Evolutionary conservation across 2,113 vertebrate species (phyloP), one percentile per base, ranked within the genome.

Genomic region (Sialia sialis): DNA sequence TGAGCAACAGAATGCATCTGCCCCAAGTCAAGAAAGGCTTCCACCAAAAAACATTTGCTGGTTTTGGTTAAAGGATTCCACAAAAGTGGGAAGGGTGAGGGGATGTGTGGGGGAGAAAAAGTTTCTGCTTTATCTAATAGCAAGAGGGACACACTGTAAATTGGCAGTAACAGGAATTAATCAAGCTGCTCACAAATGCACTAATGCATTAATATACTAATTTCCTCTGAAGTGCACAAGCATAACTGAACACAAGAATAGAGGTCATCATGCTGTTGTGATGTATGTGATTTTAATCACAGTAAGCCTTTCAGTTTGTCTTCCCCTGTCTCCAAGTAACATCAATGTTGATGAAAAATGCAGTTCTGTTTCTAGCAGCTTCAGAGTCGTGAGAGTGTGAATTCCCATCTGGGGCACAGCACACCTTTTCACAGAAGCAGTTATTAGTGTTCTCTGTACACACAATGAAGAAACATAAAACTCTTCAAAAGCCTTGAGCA

Each of bases 21-120:
- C n/a, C 46, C 26, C 74, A 62, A 75, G n/a, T 54, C 63, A 89
- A 55, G 2, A 1, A 7, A 3, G 34, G 54, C 70, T 92, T 93
- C 72, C 52, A 74, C 52, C 55, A 91, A 91, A 94, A 78, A 83
- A 70, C 10, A 22, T 75, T 51, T 89, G 63, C 34, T 92, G 25
- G 9, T 74, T 96, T 95, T 95, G 80, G 77, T 84, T 48, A 48
- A 48, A 48, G 46, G 22, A 48, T 22, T 93, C 92, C 25, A 60
- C 21, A 79, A 91, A 79, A n/a, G 32, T 32, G 4, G n/a, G 16
- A 81, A 17, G 39, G 18, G 7, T 2, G 4, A 14, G 12, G 21
- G 13, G 4, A 41, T 67, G 13, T 0, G 1, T 2, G 3, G 13
- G 8, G 7, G 6, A 46, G 13, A 44, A 54, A 44, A 60, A 34